These are phyloP conservation scores for Leuctra nigra DNA, from an alignment of 2,888 invertebrate genomes.

Conservation along the genomic window DNA sequence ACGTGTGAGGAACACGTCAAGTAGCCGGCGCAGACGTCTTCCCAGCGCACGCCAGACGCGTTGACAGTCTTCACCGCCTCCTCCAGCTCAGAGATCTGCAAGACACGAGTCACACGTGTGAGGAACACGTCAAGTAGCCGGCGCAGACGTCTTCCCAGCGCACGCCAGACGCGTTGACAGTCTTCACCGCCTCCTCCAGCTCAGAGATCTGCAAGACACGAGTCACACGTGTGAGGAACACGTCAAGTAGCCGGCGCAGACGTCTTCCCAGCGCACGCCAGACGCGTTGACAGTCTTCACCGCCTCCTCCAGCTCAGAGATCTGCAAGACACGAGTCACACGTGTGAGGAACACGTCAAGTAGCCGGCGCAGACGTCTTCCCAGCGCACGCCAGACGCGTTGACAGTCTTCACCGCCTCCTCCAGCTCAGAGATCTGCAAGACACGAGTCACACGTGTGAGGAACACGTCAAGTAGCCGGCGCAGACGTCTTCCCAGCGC, in stretches of 20 bases:
- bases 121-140: slow-evolving; percentile 20
- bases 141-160: slow-evolving; percentile 40
- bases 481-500: slow-evolving; percentile 39
- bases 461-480: slow-evolving; percentile 28
- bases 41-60: slow-evolving; percentile 37
- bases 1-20: slow-evolving; percentile 20
- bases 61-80: slow-evolving; percentile 33
- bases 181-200: slow-evolving; percentile 35
- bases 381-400: slow-evolving; percentile 37
- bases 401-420: slow-evolving; percentile 33
- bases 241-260: slow-evolving; percentile 34
- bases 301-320: slow-evolving; percentile 35
- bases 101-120: not conserved
- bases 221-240: slow-evolving; percentile 12
- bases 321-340: slow-evolving; percentile 31
- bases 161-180: slow-evolving; percentile 34
- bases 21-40: slow-evolving; percentile 36
- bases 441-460: too few relatives aligned
- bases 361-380: slow-evolving; percentile 37
- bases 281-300: slow-evolving; percentile 35
- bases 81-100: slow-evolving; percentile 37
- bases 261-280: slow-evolving; percentile 38
- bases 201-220: slow-evolving; percentile 34
- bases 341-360: too few relatives aligned
- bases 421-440: slow-evolving; percentile 37